Percentiles rank a stretch among this genome's conserved stretches.
phyloP scores from a whole-genome alignment of 2,113 vertebrate genomes.

The Isurus oxyrinchus region DNA sequence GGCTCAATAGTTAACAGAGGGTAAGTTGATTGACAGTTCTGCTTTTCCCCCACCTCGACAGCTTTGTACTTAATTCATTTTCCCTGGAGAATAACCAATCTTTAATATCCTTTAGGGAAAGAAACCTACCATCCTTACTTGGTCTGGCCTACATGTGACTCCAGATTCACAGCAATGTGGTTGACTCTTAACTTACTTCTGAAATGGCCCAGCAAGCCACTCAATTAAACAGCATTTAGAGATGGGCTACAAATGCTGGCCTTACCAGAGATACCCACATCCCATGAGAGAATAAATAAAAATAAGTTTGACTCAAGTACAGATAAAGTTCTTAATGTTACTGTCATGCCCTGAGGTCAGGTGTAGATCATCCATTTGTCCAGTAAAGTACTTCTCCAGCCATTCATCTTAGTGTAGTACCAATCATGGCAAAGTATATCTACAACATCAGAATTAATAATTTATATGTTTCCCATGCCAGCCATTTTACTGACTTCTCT shows the following conservation, averaged over 20 bases:
- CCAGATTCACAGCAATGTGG: too few species aligned
- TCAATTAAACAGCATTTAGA: too few species aligned
- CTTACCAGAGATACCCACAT: too few species aligned
- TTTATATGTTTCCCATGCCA: background rate
- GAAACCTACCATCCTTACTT: too few species aligned
- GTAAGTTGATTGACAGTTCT: background rate
- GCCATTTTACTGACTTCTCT: background rate
- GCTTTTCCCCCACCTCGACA: background rate
- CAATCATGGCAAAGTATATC: background rate
- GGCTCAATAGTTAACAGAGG: background rate
- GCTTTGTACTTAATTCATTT: background rate
- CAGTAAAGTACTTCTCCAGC: background rate
- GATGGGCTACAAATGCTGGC: too few species aligned
- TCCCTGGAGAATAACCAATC: background rate
- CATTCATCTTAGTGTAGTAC: background rate
- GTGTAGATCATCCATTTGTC: background rate
- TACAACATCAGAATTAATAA: background rate
- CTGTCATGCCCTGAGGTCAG: background rate
- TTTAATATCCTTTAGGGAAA: background rate
- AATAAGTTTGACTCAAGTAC: background rate
- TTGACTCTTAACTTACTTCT: too few species aligned
- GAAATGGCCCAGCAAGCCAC: too few species aligned
- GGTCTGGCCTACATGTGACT: too few species aligned
- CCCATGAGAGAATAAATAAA: too few species aligned
- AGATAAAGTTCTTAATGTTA: background rate